These are phyloP conservation scores for Nymphalis io DNA, from an alignment of 1,140 invertebrate genomes.

Conservation along the genomic window DNA sequence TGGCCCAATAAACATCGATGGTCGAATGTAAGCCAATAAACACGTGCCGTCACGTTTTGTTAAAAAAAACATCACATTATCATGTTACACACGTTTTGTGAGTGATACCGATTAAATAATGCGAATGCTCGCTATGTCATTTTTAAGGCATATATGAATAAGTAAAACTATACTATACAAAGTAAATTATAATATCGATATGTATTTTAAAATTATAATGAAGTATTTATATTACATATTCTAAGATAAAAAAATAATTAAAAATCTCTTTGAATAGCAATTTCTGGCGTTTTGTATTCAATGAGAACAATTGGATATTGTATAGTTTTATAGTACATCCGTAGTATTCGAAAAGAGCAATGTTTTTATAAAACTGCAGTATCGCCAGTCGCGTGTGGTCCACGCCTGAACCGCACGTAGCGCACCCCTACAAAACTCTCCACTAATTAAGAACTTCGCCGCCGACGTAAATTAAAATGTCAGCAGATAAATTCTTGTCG, in stretches of 20 bases:
- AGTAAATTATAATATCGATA: too few relatives aligned
- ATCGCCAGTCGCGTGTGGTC: slow-evolving; percentile 34
- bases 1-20: slow-evolving; percentile 1
- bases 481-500: slow-evolving; percentile 57
- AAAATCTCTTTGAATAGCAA: too few relatives aligned
- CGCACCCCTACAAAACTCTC: slow-evolving; percentile 48
- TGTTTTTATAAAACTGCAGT: slow-evolving; percentile 20
- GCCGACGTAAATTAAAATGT: slow-evolving; percentile 66
- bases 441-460: slow-evolving; percentile 69
- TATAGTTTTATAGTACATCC: neutral
- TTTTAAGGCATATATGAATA: neutral
- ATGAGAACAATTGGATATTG: neutral
- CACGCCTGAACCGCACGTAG: slow-evolving; percentile 24
- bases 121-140: neutral
- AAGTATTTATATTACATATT: too few relatives aligned
- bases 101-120: slow-evolving; percentile 15
- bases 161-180: too few relatives aligned
- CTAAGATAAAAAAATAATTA: too few relatives aligned
- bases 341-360: slow-evolving; percentile 25
- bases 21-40: slow-evolving; percentile 18
- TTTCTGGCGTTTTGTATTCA: neutral
- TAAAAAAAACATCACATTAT: slow-evolving; percentile 21
- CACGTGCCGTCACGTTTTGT: slow-evolving; percentile 20
- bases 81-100: slow-evolving; percentile 21
- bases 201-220: too few relatives aligned